These are phyloP conservation scores for Heteractis magnifica DNA, from an alignment of 92 coral and sea anemone genomes.

Conservation along the genomic window DNA sequence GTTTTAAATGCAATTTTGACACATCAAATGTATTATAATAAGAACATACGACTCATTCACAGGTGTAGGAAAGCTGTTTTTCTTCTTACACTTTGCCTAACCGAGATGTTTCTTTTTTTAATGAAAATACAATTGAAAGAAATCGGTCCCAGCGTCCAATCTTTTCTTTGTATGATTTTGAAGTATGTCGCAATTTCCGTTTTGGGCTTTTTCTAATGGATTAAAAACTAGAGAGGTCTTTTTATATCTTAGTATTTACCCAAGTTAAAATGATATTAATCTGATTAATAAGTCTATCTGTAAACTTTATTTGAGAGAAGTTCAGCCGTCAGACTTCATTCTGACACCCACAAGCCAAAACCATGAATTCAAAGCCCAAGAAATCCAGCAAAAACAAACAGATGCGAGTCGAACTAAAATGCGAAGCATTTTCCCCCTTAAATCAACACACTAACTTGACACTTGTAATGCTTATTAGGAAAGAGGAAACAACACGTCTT, in stretches of 20 bases:
- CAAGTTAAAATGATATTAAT: conserved; percentile 29
- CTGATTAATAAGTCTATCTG: conserved; percentile 27
- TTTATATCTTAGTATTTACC: conserved; percentile 12
- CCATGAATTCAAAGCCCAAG: conserved; percentile 9
- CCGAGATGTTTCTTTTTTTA: conserved; percentile 17
- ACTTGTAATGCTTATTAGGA: conserved; percentile 36
- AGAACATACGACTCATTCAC: conserved; percentile 19
- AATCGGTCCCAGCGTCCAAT: conserved; percentile 3
- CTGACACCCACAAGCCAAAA: conserved; percentile 28
- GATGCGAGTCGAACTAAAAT: conserved; percentile 10
- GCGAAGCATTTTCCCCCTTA: not conserved
- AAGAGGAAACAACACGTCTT: conserved; percentile 52
- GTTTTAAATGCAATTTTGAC: conserved; percentile 1
- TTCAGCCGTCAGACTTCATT: conserved; percentile 29
- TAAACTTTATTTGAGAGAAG: conserved; percentile 31
- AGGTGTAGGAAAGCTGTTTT: conserved; percentile 38
- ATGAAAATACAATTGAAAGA: conserved; percentile 19
- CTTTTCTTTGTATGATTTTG: not conserved
- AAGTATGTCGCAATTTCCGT: conserved; percentile 14
- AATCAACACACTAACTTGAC: conserved; percentile 30
- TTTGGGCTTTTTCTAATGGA: conserved; percentile 18
- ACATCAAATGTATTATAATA: conserved; percentile 9
- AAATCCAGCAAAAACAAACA: conserved; percentile 10
- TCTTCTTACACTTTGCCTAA: not conserved
- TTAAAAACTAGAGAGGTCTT: conserved; percentile 1